Percentiles rank a stretch among this genome's conserved stretches.
phyloP scores from a whole-genome alignment of 2,797 vertebrate species.

The Phrynocephalus forsythii region DNA sequence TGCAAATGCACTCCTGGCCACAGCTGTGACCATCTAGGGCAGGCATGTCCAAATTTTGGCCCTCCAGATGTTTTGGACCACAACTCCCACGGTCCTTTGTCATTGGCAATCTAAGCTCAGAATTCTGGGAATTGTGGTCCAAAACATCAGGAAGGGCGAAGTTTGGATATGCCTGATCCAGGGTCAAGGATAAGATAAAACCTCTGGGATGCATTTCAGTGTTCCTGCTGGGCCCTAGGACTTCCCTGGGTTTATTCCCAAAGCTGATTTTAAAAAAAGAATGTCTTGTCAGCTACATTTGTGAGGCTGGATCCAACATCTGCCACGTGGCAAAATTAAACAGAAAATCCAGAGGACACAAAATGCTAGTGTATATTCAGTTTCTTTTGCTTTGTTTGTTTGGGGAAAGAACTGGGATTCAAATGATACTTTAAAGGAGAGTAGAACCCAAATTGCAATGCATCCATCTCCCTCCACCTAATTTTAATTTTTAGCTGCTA shows the following conservation, averaged over 20 bases:
- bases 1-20: too few species aligned
- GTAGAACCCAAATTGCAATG: not conserved
- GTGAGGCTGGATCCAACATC: slow-evolving; percentile 8
- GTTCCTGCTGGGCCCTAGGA: not conserved
- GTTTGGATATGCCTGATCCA: too few species aligned
- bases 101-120: too few species aligned
- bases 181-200: too few species aligned
- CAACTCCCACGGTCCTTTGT: too few species aligned
- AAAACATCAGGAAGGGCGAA: too few species aligned
- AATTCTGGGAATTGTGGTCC: too few species aligned
- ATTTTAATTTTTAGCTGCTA: slow-evolving; percentile 12
- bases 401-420: not conserved
- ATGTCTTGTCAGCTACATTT: not conserved
- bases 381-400: not conserved
- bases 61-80: too few species aligned
- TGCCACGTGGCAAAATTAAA: slow-evolving; percentile 31
- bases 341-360: slow-evolving; percentile 14
- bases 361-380: not conserved
- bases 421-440: not conserved
- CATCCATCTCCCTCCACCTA: not conserved
- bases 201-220: not conserved
- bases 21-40: too few species aligned
- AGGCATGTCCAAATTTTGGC: too few species aligned
- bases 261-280: not conserved
- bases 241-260: too few species aligned